Base-by-base conservation (phyloP, 37 sponge, comb jelly and placozoan species). In the Dysidea cf. avara region DNA sequence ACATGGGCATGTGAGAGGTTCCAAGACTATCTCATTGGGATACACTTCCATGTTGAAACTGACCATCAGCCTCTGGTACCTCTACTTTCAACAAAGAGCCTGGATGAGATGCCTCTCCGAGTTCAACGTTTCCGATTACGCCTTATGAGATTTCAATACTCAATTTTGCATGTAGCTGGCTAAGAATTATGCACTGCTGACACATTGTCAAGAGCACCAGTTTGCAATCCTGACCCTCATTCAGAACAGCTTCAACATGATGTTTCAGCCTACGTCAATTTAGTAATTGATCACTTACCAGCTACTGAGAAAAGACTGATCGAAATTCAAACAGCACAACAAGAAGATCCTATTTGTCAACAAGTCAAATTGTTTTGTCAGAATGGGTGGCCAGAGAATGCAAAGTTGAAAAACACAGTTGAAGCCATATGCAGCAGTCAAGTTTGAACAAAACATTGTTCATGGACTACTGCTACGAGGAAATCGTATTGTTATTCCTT, bases 381-480 rank as follows among this genome's bases (percentile, higher is more conserved):
- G n/a, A n/a, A n/a, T n/a, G n/a, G n/a, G n/a, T n/a, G n/a, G n/a
- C n/a, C n/a, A n/a, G n/a, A n/a, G n/a, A n/a, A n/a, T n/a, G n/a
- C n/a, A n/a, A n/a, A n/a, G n/a, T n/a, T n/a, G n/a, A n/a, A n/a
- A n/a, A n/a, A n/a, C n/a, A n/a, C n/a, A n/a, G n/a, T n/a, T n/a
- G n/a, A n/a, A n/a, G n/a, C n/a, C n/a, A n/a, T n/a, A n/a, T n/a
- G 52, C 13, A 18, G 52, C 16, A 49, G 52, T 18, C 13, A 13
- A 49, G 52, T 40, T 40, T 25, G 82, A 81, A 26, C 39, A 73
- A 7, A 30, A 64, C 7, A 55, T 70, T 21, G 26, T 32, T 4
- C 21, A 74, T n/a, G 83, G 83, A 25, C 56, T 82, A 25, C 39
- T 82, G 38, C 37, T 83, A 22, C 55, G 66, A 26, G 72, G 78